A percentile compares a stretch with the other conserved stretches of the same genome.
These are phyloP conservation scores for Micrastur ruficollis DNA, from an alignment of 2,797 vertebrate genomes.

Conservation along the genomic window DNA sequence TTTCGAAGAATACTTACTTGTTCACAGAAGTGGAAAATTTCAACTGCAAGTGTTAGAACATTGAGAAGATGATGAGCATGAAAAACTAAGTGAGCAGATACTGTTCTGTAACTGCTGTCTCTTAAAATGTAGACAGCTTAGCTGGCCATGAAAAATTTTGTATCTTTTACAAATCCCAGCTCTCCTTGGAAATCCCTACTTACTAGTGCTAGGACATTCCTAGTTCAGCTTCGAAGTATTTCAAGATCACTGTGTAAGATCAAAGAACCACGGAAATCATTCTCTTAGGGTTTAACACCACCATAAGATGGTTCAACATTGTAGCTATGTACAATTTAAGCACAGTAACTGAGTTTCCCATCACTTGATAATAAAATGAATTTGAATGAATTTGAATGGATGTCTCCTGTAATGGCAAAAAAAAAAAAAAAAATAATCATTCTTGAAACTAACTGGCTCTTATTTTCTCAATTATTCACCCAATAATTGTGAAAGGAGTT, in stretches of 20 bases:
- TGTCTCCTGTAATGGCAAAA: background rate
- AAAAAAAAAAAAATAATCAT: background rate
- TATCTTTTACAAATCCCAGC: background rate
- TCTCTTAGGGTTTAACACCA: background rate
- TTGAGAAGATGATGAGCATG: background rate
- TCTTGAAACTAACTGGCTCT: background rate
- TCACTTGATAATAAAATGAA: background rate
- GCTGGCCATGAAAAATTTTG: background rate
- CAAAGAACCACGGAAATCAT: background rate
- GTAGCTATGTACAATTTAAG: background rate
- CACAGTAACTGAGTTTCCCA: background rate
- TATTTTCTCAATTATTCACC: background rate
- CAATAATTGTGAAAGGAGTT: background rate
- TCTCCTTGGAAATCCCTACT: background rate
- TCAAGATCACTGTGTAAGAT: background rate
- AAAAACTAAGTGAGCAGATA: background rate
- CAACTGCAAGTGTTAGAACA: background rate
- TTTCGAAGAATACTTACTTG: background rate
- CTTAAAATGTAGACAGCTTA: background rate
- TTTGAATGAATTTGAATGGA: background rate
- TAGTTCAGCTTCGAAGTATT: background rate
- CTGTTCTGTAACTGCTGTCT: background rate
- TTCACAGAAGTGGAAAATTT: slow-evolving; percentile 6
- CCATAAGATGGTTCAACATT: background rate
- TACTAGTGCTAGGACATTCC: background rate